Percentiles rank a stretch among this genome's conserved stretches.
These are phyloP conservation scores for Spizella passerina DNA, from an alignment of 2,797 vertebrate genomes.

Conservation along the genomic window DNA sequence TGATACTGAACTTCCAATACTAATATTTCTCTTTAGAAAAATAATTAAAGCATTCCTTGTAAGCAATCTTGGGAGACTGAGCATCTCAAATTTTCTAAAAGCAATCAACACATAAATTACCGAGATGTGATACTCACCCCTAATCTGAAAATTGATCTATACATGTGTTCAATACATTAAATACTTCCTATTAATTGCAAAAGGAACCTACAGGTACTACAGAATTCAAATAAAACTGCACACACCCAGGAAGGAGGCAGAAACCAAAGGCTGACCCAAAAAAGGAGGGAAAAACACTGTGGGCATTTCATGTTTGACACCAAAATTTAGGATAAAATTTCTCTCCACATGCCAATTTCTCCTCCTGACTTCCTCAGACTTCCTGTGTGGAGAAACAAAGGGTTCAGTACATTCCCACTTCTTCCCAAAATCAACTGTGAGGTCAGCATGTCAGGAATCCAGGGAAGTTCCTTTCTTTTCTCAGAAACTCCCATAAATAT, in stretches of 20 bases:
- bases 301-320: neutral
- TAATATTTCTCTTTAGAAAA: neutral
- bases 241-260: neutral
- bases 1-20: neutral
- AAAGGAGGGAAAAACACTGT: neutral
- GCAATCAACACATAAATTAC: neutral
- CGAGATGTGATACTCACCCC: neutral
- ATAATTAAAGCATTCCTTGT: neutral
- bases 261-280: neutral
- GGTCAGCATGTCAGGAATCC: neutral
- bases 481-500: neutral
- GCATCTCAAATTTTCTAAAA: neutral
- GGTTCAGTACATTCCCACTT: neutral
- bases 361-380: neutral
- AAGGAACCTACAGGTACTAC: neutral
- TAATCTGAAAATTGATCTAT: neutral
- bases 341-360: neutral
- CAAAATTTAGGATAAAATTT: neutral
- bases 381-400: neutral
- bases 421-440: neutral
- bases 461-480: neutral
- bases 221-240: neutral
- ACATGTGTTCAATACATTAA: neutral
- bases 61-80: neutral
- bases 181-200: neutral